Evolutionary conservation across 30 jellyfish, hydroid and myxozoan species (phyloP).

Genomic region (Pseudorhiza aurosa): DNA sequence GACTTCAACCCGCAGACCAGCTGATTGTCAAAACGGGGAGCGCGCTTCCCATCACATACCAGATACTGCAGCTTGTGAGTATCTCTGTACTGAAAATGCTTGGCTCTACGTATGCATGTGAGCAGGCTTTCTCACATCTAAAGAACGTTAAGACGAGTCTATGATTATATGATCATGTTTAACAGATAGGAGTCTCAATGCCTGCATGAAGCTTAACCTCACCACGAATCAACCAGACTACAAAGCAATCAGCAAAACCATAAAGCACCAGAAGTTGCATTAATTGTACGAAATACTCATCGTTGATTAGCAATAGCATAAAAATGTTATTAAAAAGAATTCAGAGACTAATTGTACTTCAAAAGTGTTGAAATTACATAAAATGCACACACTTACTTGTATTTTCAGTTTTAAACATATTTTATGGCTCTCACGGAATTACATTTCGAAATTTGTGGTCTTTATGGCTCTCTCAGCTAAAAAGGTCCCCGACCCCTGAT

Average conservation of each 20-base stretch:
- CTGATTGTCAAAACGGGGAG: background rate
- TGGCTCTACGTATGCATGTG: conserved; percentile 20
- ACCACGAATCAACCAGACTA: background rate
- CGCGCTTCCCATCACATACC: background rate
- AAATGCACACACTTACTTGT: no score
- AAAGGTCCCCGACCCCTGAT: no score
- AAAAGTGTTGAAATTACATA: no score
- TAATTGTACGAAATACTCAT: no score
- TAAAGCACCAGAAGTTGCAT: background rate
- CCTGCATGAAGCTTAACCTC: background rate
- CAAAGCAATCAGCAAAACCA: background rate
- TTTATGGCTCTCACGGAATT: no score
- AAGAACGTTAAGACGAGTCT: background rate
- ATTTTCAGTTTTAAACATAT: no score
- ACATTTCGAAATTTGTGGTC: no score
- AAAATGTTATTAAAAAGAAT: no score
- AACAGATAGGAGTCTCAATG: conserved; percentile 5
- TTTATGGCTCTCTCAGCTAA: no score
- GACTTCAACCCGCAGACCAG: background rate
- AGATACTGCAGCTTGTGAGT: background rate
- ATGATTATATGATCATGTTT: background rate
- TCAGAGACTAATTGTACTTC: no score
- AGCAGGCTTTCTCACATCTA: conserved; percentile 19
- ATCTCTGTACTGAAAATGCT: background rate
- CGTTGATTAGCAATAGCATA: no score